Evolutionary conservation across 2,113 vertebrate genomes (phyloP).

Genomic region (Platysternon megacephalum): DNA sequence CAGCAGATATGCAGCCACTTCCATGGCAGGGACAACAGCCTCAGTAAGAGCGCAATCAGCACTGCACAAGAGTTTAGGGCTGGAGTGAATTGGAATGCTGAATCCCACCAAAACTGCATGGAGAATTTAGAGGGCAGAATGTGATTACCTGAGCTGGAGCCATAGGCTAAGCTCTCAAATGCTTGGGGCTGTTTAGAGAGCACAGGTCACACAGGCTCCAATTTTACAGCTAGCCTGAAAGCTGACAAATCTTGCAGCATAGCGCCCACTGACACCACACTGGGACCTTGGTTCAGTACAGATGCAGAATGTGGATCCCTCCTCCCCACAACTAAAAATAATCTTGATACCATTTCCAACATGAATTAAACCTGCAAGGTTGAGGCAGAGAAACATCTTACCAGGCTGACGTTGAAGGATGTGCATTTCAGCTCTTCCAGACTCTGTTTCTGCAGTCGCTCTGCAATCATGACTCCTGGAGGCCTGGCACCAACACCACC

Average conservation of each 20-base stretch:
- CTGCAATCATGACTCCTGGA: slow-evolving; percentile 86
- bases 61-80: slow-evolving; percentile 21
- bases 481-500: neutral
- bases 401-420: slow-evolving; percentile 86
- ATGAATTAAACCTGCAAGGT: neutral
- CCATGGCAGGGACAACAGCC: neutral
- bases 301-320: neutral
- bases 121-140: neutral
- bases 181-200: neutral
- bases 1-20: neutral
- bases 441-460: slow-evolving; percentile 90
- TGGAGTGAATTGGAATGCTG: neutral
- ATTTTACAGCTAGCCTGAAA: neutral
- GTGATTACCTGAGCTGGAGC: neutral
- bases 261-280: neutral
- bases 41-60: slow-evolving; percentile 12
- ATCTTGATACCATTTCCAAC: neutral
- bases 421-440: slow-evolving; percentile 88
- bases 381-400: slow-evolving; percentile 69
- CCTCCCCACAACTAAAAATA: neutral
- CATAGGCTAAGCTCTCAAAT: neutral
- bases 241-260: neutral
- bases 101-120: neutral
- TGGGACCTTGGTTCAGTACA: neutral
- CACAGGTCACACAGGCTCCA: neutral